A percentile compares a stretch with the other conserved stretches of the same genome.
Conservation (phyloP, 2,888 invertebrate species). For the Tanytarsus gracilentus region DNA sequence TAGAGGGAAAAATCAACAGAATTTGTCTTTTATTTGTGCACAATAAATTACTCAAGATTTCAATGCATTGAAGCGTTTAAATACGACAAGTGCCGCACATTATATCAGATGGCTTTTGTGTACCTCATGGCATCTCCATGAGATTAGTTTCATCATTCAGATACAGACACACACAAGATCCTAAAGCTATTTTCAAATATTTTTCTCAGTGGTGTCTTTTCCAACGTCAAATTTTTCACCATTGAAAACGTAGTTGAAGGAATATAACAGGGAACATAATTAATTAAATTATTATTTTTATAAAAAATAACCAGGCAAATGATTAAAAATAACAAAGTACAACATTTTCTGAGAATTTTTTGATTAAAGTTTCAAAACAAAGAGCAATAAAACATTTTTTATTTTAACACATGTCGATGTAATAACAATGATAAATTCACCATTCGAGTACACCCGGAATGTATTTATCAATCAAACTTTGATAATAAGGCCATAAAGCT, state of each 20-base stretch:
- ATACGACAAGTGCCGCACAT: constrained; percentile 14
- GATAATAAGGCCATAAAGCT: constrained; percentile 84
- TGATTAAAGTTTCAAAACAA: not conserved
- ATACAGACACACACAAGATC: no score
- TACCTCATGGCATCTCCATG: not conserved
- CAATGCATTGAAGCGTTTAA: constrained; percentile 18
- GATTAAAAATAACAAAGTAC: no score
- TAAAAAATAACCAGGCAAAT: no score
- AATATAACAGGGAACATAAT: no score
- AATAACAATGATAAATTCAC: constrained; percentile 41
- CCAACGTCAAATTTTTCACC: no score
- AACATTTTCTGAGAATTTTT: no score
- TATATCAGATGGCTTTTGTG: not conserved
- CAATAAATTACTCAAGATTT: constrained; percentile 26
- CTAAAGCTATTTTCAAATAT: not conserved
- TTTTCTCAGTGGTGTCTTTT: no score
- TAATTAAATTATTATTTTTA: no score
- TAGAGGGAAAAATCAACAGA: not conserved
- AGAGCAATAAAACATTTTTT: not conserved
- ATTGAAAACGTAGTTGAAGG: no score
- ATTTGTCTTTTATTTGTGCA: constrained; percentile 4
- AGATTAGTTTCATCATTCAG: constrained; percentile 11
- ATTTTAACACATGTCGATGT: not conserved
- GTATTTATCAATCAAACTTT: constrained; percentile 82
- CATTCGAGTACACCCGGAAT: constrained; percentile 73